Percentiles rank a stretch among this genome's conserved stretches.
Conservation (phyloP, 2,113 vertebrate genomes). For the Manacus vitellinus region DNA sequence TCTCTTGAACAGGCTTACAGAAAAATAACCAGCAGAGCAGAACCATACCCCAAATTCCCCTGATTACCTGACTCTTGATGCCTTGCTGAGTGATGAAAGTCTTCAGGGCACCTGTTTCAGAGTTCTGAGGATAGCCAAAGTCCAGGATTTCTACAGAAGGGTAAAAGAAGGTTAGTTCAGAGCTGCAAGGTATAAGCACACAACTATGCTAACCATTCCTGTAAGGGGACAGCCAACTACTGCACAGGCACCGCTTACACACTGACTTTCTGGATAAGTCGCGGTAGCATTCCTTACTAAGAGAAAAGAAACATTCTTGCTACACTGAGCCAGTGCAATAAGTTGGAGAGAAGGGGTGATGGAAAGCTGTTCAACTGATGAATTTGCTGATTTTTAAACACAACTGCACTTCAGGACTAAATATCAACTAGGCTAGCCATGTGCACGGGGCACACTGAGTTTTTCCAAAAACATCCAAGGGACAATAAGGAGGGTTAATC, state of each 20-base stretch:
- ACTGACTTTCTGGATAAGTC: neutral
- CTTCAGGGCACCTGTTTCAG: constrained; percentile 97
- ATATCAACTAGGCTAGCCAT: neutral
- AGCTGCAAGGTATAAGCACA: neutral
- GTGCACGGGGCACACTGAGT: neutral
- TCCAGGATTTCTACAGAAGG: constrained; percentile 92
- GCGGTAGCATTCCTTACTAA: neutral
- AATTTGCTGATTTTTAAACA: neutral
- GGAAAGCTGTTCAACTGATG: neutral
- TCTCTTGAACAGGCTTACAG: neutral
- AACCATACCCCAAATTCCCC: neutral
- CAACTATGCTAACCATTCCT: neutral
- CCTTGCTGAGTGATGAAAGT: constrained; percentile 99
- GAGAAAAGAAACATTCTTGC: neutral
- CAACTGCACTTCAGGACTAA: neutral
- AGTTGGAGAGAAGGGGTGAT: neutral
- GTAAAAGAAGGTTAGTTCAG: constrained; percentile 37
- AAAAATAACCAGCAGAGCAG: neutral
- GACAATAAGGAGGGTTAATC: neutral
- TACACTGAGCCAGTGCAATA: neutral
- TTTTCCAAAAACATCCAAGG: neutral
- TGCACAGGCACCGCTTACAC: neutral
- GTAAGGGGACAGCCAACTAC: neutral
- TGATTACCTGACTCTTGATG: constrained; percentile 95
- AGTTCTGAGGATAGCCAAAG: constrained; percentile 99